A percentile compares a stretch with the other conserved stretches of the same genome.
These are phyloP conservation scores for Melanotaenia nigrans DNA, from an alignment of 2,797 vertebrate genomes.

Conservation along the genomic window DNA sequence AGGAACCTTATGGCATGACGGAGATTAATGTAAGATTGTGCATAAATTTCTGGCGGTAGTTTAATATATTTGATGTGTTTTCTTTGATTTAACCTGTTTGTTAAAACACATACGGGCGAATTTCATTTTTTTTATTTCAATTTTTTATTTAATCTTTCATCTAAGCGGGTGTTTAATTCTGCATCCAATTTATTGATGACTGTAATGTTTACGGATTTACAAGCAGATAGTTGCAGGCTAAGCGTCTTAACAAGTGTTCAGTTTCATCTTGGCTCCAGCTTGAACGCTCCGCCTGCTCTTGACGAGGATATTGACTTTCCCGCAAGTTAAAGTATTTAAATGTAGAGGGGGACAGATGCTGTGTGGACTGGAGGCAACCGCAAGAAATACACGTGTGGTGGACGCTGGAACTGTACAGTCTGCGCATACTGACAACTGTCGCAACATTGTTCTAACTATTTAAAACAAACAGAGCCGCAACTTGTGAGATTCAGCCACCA, in stretches of 20 bases:
- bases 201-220: slow-evolving; percentile 31
- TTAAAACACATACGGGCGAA: background rate
- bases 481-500: slow-evolving; percentile 22
- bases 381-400: slow-evolving; percentile 80
- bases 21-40: slow-evolving; percentile 20
- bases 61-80: slow-evolving; percentile 10
- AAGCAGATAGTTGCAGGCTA: slow-evolving; percentile 44
- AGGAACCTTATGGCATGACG: slow-evolving; percentile 3
- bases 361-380: slow-evolving; percentile 73
- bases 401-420: slow-evolving; percentile 74
- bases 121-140: background rate
- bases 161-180: slow-evolving; percentile 2
- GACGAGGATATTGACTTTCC: slow-evolving; percentile 75
- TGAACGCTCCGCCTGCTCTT: slow-evolving; percentile 76
- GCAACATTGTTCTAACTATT: slow-evolving; percentile 39
- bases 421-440: slow-evolving; percentile 51
- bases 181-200: slow-evolving; percentile 17
- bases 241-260: slow-evolving; percentile 68
- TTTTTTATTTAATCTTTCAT: background rate
- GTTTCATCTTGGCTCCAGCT: slow-evolving; percentile 72
- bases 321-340: slow-evolving; percentile 82
- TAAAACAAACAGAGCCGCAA: slow-evolving; percentile 32
- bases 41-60: slow-evolving; percentile 11
- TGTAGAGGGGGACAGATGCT: slow-evolving; percentile 77
- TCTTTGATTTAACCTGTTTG: background rate